Percentiles rank a stretch among this genome's conserved stretches.
Conservation (phyloP, 2,113 vertebrate genomes). For the Terrapene triunguis region DNA sequence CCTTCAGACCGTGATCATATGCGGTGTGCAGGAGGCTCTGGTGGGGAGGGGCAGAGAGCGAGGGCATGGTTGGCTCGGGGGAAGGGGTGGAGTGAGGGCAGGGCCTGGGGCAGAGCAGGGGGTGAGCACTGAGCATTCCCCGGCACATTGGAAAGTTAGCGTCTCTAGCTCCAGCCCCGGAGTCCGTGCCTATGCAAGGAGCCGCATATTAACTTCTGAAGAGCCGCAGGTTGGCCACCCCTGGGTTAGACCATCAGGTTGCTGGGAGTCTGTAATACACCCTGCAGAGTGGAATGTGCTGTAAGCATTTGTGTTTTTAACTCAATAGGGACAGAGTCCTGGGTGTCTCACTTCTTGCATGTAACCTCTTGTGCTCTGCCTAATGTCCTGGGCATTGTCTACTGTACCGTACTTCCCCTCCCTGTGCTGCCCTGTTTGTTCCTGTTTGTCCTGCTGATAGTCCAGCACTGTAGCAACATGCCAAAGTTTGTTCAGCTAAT, state of each 20-base stretch:
- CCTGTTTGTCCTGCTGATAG: background rate
- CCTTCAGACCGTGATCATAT: no score
- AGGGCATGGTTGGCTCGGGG: no score
- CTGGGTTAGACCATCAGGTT: background rate
- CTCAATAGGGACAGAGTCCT: background rate
- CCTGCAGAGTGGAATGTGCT: background rate
- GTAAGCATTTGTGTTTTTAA: background rate
- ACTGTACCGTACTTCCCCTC: background rate
- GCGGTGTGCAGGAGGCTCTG: no score
- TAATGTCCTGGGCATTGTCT: conserved; percentile 2
- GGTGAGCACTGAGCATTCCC: no score
- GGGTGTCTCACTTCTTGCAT: background rate
- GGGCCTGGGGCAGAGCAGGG: no score
- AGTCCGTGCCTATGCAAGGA: no score
- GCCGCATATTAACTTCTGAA: no score
- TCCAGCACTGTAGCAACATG: background rate
- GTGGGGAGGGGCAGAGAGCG: no score
- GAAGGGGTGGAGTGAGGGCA: no score
- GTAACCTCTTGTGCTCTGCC: conserved; percentile 1
- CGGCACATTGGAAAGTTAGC: no score
- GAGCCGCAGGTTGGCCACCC: no score
- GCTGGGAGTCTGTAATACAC: background rate
- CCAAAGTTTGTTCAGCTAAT: background rate
- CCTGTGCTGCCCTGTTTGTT: background rate
- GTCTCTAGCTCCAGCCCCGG: no score